Evolutionary conservation across 2,797 vertebrate species (phyloP), one percentile per base, ranked within the genome.

Genomic region (Anabacerthia variegaticeps): DNA sequence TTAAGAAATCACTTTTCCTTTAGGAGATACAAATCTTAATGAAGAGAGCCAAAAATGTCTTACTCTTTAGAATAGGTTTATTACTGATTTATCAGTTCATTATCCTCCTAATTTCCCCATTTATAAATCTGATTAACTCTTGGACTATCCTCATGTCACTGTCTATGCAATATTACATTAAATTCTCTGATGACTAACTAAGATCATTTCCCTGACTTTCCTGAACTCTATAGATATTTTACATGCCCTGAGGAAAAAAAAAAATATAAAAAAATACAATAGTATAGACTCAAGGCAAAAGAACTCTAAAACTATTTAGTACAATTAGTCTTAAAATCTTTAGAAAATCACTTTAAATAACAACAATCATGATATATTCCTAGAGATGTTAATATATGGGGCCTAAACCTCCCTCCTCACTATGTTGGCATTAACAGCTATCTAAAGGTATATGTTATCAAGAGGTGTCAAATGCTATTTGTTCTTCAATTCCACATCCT

Each of bases 81-180:
- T 97, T 97, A 97, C 96, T 97, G 95, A 98, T 97, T 98, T 97
- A 97, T 98, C 97, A 97, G 97, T 97, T 98, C 97, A 98, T 97
- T 97, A 97, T 97, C 97, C 97, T 97, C 86, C 92, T 98, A 98
- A 98, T 97, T 97, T 96, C 68, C 85, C 94, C 95, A 97, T 97
- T 98, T 97, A 97, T 97, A 97, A 97, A 97, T 97, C 96, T 97
- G 97, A 98, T 97, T 97, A 98, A 96, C 92, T 97, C 88, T 93
- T 94, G 93, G 80, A 85, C 93, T 91, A 95, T 95, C 96, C 95
- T 97, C 94, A 94, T 97, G 97, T 93, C 91, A 96, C 93, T 68
- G 58, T 58, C 88, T 95, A 91, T 6, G 34, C 24, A 44, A 88
- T 93, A 96, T 92, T 91, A 79, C 63, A 95, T 96, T 96, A 96